Evolutionary conservation across 2,113 vertebrate genomes (phyloP).

Genomic region (Pantherophis guttatus): DNA sequence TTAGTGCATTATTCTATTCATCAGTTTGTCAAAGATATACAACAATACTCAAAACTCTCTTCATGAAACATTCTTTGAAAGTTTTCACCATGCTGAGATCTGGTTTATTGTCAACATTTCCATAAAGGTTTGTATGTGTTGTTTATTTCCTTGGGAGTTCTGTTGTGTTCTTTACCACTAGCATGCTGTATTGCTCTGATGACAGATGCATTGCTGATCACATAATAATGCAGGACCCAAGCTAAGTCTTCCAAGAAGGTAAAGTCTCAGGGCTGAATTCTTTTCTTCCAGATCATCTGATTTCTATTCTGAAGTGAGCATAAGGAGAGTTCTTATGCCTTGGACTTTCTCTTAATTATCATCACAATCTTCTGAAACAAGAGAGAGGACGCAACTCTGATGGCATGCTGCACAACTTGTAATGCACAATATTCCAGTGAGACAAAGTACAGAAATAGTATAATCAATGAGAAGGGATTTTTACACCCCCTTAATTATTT

Average conservation of each 20-base stretch:
- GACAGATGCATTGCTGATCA: background rate
- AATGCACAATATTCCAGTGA: background rate
- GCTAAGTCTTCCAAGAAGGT: background rate
- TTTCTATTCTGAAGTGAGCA: no score
- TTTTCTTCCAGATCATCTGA: no score
- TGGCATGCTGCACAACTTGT: background rate
- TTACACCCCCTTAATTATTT: background rate
- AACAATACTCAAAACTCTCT: background rate
- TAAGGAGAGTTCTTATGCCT: no score
- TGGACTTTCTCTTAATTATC: background rate
- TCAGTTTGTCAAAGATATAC: background rate
- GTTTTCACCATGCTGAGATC: background rate
- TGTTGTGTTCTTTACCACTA: background rate
- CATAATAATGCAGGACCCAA: background rate
- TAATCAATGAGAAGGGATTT: background rate
- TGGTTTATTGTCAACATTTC: background rate
- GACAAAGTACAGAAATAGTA: background rate
- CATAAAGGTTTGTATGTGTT: background rate
- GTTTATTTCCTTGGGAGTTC: background rate
- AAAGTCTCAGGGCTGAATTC: background rate
- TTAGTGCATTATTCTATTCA: background rate
- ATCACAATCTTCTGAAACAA: background rate
- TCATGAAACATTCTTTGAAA: background rate
- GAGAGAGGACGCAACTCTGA: background rate
- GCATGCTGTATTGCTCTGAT: background rate